A percentile compares a stretch with the other conserved stretches of the same genome.
Conservation (phyloP, 2,797 vertebrate species). For the Protonibea diacanthus region DNA sequence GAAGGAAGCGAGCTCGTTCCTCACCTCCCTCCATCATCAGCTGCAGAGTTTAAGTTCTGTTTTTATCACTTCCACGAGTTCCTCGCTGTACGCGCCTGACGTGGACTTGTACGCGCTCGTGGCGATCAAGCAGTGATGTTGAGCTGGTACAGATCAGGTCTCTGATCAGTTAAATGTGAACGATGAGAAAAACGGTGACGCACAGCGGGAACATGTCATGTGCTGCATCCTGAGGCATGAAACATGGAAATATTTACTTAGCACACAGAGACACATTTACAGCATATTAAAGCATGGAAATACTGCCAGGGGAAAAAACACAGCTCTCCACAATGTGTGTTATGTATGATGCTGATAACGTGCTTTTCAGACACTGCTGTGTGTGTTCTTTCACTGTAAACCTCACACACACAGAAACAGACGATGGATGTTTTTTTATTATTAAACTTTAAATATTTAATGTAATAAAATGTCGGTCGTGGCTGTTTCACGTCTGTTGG, state of each 20-base stretch:
- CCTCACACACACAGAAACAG: neutral
- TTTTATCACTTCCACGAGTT: too few species aligned
- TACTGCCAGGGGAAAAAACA: neutral
- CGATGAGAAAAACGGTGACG: neutral
- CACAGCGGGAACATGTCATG: conserved; percentile 12
- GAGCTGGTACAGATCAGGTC: neutral
- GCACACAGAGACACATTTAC: conserved; percentile 23
- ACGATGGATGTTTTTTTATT: neutral
- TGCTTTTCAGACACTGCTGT: neutral
- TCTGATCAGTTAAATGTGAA: neutral
- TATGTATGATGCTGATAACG: neutral
- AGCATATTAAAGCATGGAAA: neutral
- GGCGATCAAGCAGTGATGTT: too few species aligned
- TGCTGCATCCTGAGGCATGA: conserved; percentile 12
- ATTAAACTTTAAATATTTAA: conserved; percentile 1
- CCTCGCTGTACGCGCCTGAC: too few species aligned
- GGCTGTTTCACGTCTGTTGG: neutral
- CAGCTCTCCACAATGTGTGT: neutral
- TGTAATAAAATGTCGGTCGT: neutral
- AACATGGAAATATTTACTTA: conserved; percentile 27
- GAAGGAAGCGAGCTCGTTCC: too few species aligned
- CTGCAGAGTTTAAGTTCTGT: too few species aligned
- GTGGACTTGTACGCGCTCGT: too few species aligned
- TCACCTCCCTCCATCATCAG: too few species aligned
- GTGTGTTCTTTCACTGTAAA: neutral